These are phyloP conservation scores for Paratilapia polleni DNA, from an alignment of 2,113 vertebrate genomes.

Conservation along the genomic window DNA sequence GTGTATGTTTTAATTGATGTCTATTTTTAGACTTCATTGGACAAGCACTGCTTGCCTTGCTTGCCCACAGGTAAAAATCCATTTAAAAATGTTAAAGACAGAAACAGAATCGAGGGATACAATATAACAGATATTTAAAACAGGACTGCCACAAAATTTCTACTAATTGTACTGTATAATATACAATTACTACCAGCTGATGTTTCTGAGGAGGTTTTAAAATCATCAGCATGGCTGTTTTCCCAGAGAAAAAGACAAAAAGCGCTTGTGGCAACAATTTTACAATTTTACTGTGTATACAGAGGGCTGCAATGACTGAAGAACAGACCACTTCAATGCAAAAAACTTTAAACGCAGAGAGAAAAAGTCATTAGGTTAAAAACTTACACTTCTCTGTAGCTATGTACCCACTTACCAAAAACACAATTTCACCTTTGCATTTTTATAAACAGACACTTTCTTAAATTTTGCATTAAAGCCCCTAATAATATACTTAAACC, in stretches of 20 bases:
- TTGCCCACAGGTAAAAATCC: neutral
- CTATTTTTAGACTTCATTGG: neutral
- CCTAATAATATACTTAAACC: neutral
- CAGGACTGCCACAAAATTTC: neutral
- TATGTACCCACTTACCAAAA: no score
- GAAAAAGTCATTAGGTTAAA: neutral
- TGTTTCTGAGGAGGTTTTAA: neutral
- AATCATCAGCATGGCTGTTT: neutral
- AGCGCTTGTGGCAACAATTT: neutral
- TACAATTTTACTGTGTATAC: neutral
- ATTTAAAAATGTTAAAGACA: neutral
- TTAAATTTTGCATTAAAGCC: neutral
- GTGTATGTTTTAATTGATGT: neutral
- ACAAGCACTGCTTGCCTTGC: neutral
- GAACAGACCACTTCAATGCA: no score
- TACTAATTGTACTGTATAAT: neutral
- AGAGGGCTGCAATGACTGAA: neutral
- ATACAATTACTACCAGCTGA: neutral
- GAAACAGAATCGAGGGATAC: accelerated
- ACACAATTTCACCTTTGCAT: neutral
- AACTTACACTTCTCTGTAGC: neutral
- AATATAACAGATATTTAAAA: neutral
- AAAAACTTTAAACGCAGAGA: neutral
- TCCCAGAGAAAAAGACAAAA: neutral
- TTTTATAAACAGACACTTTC: neutral